These are phyloP conservation scores for Cuculus canorus DNA, from an alignment of 2,797 vertebrate species.

Conservation along the genomic window DNA sequence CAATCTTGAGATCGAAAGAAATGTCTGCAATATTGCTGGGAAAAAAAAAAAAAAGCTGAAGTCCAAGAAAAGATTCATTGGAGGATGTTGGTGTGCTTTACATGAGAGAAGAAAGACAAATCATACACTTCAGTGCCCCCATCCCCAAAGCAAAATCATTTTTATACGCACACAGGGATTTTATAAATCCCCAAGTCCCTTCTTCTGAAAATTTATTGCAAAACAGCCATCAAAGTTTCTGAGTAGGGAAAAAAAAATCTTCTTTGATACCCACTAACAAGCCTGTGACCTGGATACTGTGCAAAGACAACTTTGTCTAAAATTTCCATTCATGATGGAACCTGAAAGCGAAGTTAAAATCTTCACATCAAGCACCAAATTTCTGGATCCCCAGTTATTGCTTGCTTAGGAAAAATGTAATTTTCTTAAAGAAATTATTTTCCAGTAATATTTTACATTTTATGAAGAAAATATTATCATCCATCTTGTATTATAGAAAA, in stretches of 20 bases:
- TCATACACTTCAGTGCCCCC: background rate
- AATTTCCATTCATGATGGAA: background rate
- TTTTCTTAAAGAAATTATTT: background rate
- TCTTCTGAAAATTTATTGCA: background rate
- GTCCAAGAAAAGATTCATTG: background rate
- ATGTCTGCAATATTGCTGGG: constrained; percentile 50
- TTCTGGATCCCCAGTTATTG: background rate
- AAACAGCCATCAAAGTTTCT: background rate
- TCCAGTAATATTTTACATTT: background rate
- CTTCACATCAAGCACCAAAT: background rate
- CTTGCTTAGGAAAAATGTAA: background rate
- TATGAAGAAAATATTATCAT: background rate
- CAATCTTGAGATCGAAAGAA: constrained; percentile 24
- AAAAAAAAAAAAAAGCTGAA: background rate
- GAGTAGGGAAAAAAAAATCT: background rate
- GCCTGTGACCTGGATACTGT: background rate
- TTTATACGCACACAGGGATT: background rate
- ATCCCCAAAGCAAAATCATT: constrained; percentile 1
- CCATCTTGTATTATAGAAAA: background rate
- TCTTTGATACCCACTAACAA: background rate
- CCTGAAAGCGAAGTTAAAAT: background rate
- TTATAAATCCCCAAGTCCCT: background rate
- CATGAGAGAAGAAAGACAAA: constrained; percentile 25
- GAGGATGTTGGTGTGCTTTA: background rate
- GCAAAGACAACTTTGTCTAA: background rate